Evolutionary conservation across 1,140 invertebrate species (phyloP).

Genomic region (Hetaerina americana): DNA sequence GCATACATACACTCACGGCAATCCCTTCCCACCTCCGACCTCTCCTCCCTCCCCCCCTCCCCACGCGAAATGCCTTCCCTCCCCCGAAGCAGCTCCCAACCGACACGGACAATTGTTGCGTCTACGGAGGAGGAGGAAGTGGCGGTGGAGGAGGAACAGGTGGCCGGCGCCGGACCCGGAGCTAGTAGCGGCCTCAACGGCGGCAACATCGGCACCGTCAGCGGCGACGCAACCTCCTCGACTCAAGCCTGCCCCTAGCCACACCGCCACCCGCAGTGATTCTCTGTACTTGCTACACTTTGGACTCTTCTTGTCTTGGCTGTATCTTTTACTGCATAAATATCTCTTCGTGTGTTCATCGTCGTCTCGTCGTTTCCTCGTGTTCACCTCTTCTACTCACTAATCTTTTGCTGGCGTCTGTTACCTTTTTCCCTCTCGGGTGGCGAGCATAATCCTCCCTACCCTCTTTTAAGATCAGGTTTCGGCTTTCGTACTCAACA

Average conservation of each 20-base stretch:
- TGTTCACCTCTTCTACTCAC: too few relatives aligned
- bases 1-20: too few relatives aligned
- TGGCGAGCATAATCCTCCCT: too few relatives aligned
- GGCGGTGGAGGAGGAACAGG: neutral
- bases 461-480: too few relatives aligned
- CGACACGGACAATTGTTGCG: neutral
- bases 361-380: neutral
- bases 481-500: too few relatives aligned
- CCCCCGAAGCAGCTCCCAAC: neutral
- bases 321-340: too few relatives aligned
- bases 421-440: neutral
- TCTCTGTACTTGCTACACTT: neutral
- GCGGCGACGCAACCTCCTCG: neutral
- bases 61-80: neutral
- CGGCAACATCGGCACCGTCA: neutral
- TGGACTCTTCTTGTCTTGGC: too few relatives aligned
- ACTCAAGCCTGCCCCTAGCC: neutral
- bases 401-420: neutral
- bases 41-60: neutral
- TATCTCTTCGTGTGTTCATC: neutral
- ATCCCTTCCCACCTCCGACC: too few relatives aligned
- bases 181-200: neutral
- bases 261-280: neutral
- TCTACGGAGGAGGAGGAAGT: neutral
- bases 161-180: neutral